Evolutionary conservation across 2,113 vertebrate species (phyloP).

Genomic region (Lates calcarifer): DNA sequence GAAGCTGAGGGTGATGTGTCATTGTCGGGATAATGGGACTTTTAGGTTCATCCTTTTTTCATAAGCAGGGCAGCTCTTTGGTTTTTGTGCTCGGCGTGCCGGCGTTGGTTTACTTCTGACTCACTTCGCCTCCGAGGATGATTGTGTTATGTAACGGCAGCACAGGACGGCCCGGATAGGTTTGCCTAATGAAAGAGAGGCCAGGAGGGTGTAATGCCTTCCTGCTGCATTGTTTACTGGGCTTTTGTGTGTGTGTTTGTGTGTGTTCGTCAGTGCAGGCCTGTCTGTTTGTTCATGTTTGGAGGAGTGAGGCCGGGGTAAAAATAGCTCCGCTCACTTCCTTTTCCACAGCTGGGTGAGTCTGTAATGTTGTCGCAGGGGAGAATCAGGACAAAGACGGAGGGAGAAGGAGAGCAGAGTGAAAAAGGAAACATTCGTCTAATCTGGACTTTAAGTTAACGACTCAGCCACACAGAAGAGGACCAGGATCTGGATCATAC

Average conservation of each 20-base stretch:
- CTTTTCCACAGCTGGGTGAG: conserved; percentile 76
- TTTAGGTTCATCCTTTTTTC: conserved; percentile 27
- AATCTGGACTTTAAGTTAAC: conserved; percentile 35
- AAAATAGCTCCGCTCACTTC: conserved; percentile 72
- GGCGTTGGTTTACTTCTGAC: conserved; percentile 35
- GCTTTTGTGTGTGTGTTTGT: not conserved
- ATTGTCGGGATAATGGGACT: conserved; percentile 37
- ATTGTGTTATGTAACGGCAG: conserved; percentile 43
- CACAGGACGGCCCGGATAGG: conserved; percentile 15
- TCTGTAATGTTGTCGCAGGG: conserved; percentile 65
- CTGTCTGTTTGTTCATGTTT: conserved; percentile 42
- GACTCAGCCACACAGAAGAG: not conserved
- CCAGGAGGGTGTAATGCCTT: conserved; percentile 34
- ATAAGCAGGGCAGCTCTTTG: conserved; percentile 18
- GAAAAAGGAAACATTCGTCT: conserved; percentile 14
- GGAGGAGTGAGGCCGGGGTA: conserved; percentile 33
- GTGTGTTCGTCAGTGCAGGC: conserved; percentile 6
- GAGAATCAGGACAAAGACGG: conserved; percentile 37
- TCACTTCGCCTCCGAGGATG: conserved; percentile 42
- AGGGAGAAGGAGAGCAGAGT: conserved; percentile 21
- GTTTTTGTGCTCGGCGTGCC: not conserved
- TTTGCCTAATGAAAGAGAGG: conserved; percentile 47
- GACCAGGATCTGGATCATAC: no score
- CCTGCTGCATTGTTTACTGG: conserved; percentile 52
- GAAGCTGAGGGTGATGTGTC: conserved; percentile 14